Conservation (phyloP, 1,140 invertebrate species). For the Drosophila eugracilis region DNA sequence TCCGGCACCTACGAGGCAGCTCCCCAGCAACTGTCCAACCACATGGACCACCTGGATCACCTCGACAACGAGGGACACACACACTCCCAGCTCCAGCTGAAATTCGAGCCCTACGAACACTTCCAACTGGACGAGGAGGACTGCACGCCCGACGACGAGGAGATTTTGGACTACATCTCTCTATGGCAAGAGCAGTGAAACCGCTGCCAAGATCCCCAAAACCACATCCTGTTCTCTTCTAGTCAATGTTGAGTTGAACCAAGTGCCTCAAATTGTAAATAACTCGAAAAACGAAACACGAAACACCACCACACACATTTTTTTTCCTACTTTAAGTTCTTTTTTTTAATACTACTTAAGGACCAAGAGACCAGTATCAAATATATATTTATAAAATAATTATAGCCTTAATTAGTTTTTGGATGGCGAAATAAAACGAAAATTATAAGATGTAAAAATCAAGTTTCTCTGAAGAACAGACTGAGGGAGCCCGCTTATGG, state of each 20-base stretch:
- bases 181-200: slow-evolving; percentile 92
- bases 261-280: slow-evolving; percentile 78
- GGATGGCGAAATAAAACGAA: slow-evolving; percentile 37
- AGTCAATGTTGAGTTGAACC: slow-evolving; percentile 70
- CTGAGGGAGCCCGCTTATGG: slow-evolving; percentile 12
- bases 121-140: slow-evolving; percentile 87
- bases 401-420: slow-evolving; percentile 49
- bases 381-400: slow-evolving; percentile 18
- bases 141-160: slow-evolving; percentile 95
- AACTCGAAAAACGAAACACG: slow-evolving; percentile 16
- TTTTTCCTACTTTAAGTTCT: slow-evolving; percentile 27
- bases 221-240: slow-evolving; percentile 58
- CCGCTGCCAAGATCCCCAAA: neutral
- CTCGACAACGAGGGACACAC: slow-evolving; percentile 14
- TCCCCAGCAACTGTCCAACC: slow-evolving; percentile 64
- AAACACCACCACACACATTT: slow-evolving; percentile 25
- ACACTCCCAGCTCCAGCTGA: slow-evolving; percentile 78
- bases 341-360: slow-evolving; percentile 44
- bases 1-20: slow-evolving; percentile 83
- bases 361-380: slow-evolving; percentile 53
- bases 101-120: slow-evolving; percentile 89
- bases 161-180: slow-evolving; percentile 94
- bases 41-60: slow-evolving; percentile 10
- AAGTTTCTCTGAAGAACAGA: no score
- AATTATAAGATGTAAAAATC: slow-evolving; percentile 4